Base-by-base conservation (phyloP, 1,140 invertebrate genomes). In the Apis florea region DNA sequence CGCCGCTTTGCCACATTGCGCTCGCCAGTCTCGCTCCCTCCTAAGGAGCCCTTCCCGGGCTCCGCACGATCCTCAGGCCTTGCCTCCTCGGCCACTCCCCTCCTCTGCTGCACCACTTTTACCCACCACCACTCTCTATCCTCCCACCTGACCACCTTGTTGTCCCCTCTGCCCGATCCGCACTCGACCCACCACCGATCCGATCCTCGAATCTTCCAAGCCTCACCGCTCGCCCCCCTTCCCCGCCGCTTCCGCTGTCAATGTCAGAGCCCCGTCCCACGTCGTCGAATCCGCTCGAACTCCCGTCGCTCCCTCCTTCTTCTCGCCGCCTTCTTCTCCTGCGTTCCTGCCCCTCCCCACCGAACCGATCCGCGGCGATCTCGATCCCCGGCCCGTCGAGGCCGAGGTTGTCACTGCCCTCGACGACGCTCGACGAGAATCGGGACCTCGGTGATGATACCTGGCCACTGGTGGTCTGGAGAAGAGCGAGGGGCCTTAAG, bases 1-100 rank as follows among this genome's bases (percentile, higher is more conserved):
- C 96, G 85, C 95, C 95, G 93, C 96, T 96, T 93, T 96, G 96
- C 96, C 96, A 96, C 96, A 97, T 96, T 93, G 95, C 92, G 89
- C 92, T 93, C 92, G 92, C 92, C 92, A 93, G 92, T 87, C 91
- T 92, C 90, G 86, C 80, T 87, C 79, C 64, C 84, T 88, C 78
- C 15, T 12, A 58, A 77, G 90, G 91, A 91, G 90, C 90, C 91
- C 90, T 83, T 74, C 17, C 66, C 71, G 90, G 91, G 90, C 91
- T 88, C 91, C 90, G 67, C 79, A 67, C 66, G 76, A 61, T 81
- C 17, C 51, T 83, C 59, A 59, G 77, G 54, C 49, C 72, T 67
- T 51, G 67, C 74, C 81, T 53, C 31, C 81, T 53, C 31, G 74
- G 64, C 47, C 80, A 64, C 80, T 82, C 40, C 84, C 21, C 31